These are phyloP conservation scores for Eciton burchellii DNA, from an alignment of 1,140 invertebrate genomes.

Conservation along the genomic window DNA sequence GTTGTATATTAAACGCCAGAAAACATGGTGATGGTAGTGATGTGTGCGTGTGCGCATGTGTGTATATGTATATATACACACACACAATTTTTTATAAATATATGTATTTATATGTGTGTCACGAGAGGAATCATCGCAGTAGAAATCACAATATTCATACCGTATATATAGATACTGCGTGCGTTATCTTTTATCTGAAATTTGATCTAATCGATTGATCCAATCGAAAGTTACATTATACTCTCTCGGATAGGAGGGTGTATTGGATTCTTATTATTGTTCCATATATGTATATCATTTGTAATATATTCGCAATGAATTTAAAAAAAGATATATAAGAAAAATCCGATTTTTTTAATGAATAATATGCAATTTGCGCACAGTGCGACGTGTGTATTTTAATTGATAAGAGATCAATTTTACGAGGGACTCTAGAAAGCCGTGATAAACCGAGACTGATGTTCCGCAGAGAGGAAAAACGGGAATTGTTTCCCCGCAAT, in stretches of 20 bases:
- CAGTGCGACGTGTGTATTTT: conserved; percentile 11
- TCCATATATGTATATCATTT: conserved; percentile 47
- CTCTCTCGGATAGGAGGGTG: background rate
- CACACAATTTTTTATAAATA: conserved; percentile 53
- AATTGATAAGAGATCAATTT: conserved; percentile 16
- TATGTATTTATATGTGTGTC: conserved; percentile 55
- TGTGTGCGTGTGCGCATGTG: too few species aligned
- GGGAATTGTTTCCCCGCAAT: conserved; percentile 31
- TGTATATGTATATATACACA: conserved; percentile 35
- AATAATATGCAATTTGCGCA: conserved; percentile 50
- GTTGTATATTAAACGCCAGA: conserved; percentile 64
- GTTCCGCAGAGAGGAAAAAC: background rate
- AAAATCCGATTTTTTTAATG: conserved; percentile 29
- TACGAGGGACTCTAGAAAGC: background rate
- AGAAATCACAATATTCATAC: conserved; percentile 37
- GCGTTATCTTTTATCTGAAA: conserved; percentile 41
- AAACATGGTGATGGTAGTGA: conserved; percentile 12
- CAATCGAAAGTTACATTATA: conserved; percentile 44
- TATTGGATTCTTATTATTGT: conserved; percentile 59
- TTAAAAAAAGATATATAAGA: conserved; percentile 21
- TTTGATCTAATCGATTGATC: conserved; percentile 41
- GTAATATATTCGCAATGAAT: conserved; percentile 45
- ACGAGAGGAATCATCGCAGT: conserved; percentile 34
- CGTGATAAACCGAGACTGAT: background rate
- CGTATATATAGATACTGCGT: conserved; percentile 32